A percentile compares a stretch with the other conserved stretches of the same genome.
Conservation (phyloP, 2,797 vertebrate species). For the Hephaestus fuliginosus region DNA sequence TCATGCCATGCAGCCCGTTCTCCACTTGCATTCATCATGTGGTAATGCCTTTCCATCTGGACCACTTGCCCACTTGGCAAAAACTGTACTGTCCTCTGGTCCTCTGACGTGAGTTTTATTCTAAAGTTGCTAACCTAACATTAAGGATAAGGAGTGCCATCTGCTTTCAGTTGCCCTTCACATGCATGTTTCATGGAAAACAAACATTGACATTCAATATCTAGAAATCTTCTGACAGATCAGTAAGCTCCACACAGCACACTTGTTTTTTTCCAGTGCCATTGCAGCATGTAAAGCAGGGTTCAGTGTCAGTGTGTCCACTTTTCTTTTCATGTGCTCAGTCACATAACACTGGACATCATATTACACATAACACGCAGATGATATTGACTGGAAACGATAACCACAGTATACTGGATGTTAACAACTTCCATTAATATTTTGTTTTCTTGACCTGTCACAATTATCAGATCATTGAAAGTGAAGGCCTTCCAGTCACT, state of each 20-base stretch:
- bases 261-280: not conserved
- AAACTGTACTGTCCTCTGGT: slow-evolving; percentile 43
- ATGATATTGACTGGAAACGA: not conserved
- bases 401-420: not conserved
- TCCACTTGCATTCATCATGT: slow-evolving; percentile 75
- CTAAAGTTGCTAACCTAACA: slow-evolving; percentile 20
- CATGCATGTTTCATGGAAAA: not conserved
- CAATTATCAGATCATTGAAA: not conserved
- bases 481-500: not conserved
- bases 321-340: slow-evolving; percentile 5
- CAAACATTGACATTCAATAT: not conserved
- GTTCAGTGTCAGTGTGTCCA: not conserved
- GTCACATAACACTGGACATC: not conserved
- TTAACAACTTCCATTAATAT: not conserved
- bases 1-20: slow-evolving; percentile 63
- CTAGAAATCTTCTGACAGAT: not conserved
- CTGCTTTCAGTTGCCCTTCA: slow-evolving; percentile 6
- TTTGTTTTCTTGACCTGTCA: not conserved
- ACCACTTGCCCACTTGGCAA: slow-evolving; percentile 63
- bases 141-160: slow-evolving; percentile 5
- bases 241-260: not conserved
- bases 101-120: slow-evolving; percentile 44
- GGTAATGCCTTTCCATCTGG: slow-evolving; percentile 79
- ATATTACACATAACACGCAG: no score
- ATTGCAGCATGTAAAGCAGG: not conserved